Evolutionary conservation across 2,797 vertebrate species (phyloP).

Genomic region (Knipowitschia caucasica): DNA sequence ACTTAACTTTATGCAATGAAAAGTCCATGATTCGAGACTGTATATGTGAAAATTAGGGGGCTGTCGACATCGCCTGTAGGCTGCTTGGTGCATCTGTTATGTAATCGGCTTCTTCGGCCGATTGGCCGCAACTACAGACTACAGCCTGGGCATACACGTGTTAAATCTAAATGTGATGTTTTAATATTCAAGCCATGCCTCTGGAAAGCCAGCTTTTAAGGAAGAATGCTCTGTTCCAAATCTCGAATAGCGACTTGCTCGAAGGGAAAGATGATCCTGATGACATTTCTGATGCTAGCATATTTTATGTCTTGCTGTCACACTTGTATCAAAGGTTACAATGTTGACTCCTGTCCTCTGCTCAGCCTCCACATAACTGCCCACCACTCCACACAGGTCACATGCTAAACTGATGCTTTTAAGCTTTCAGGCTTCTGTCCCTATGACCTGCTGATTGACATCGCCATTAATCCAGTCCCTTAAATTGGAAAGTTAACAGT

Average conservation of each 20-base stretch:
- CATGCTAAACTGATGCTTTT: not conserved
- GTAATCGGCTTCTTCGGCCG: constrained; percentile 53
- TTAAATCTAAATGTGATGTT: constrained; percentile 30
- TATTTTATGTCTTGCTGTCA: constrained; percentile 38
- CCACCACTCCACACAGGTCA: constrained; percentile 9
- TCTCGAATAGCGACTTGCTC: too few species aligned
- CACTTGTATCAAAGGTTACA: constrained; percentile 44
- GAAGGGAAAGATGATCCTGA: too few species aligned
- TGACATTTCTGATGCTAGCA: constrained; percentile 33
- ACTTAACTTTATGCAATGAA: not conserved
- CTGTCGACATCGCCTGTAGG: constrained; percentile 44
- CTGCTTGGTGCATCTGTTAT: constrained; percentile 62
- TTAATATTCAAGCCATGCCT: constrained; percentile 6
- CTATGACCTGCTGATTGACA: not conserved
- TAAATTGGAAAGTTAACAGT: not conserved
- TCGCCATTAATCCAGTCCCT: not conserved
- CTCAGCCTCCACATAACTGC: constrained; percentile 1
- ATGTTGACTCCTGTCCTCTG: constrained; percentile 13
- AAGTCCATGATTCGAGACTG: constrained; percentile 1
- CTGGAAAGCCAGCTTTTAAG: not conserved
- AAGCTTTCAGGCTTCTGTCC: not conserved
- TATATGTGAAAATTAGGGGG: constrained; percentile 35
- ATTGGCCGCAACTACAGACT: constrained; percentile 42
- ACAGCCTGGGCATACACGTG: constrained; percentile 50
- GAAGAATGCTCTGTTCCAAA: not conserved